Percentiles rank a stretch among this genome's conserved stretches.
These are phyloP conservation scores for Bufo gargarizans DNA, from an alignment of 2,113 vertebrate genomes.

Conservation along the genomic window DNA sequence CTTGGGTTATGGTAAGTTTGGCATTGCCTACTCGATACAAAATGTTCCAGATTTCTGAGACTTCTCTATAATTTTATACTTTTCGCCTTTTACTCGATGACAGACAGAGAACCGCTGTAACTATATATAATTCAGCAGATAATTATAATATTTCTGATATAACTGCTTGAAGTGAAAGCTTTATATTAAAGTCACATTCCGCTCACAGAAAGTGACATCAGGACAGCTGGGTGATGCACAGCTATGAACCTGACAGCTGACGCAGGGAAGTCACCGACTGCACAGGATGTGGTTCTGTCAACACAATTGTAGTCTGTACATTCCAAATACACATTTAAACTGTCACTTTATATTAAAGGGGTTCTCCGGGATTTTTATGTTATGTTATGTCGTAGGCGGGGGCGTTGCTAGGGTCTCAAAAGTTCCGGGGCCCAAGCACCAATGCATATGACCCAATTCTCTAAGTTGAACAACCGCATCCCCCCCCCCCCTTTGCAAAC, in stretches of 20 bases:
- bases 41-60: conserved; percentile 37
- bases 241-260: not conserved
- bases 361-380: too few relatives aligned
- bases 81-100: conserved; percentile 39
- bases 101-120: conserved; percentile 14
- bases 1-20: not conserved
- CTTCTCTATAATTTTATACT: conserved; percentile 28
- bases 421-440: too few relatives aligned
- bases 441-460: too few relatives aligned
- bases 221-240: not conserved
- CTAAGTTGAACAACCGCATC: too few relatives aligned
- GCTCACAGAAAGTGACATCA: not conserved
- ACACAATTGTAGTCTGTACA: too few relatives aligned
- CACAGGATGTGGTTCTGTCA: not conserved
- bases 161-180: conserved; percentile 30
- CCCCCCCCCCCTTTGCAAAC: too few relatives aligned
- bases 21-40: not conserved
- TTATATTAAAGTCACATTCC: conserved; percentile 14
- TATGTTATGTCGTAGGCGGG: too few relatives aligned
- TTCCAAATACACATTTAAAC: not conserved
- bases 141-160: conserved; percentile 42
- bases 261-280: not conserved
- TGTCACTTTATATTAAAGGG: not conserved
- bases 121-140: conserved; percentile 36
- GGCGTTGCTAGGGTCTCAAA: too few relatives aligned